phyloP scores from a whole-genome alignment of 2,797 vertebrate genomes.

The Protonibea diacanthus region DNA sequence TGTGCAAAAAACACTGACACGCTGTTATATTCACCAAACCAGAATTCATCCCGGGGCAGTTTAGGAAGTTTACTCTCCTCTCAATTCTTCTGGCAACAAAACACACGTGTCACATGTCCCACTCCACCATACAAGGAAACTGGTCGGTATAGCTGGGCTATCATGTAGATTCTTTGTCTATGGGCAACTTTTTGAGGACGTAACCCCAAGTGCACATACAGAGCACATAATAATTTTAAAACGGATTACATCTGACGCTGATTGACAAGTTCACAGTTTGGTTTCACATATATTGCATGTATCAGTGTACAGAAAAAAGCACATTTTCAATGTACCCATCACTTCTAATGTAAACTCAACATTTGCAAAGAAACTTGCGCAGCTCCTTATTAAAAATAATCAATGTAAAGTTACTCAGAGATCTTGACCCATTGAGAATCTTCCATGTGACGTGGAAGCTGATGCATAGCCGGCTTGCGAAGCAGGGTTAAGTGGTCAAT shows the following conservation, averaged over 20 bases:
- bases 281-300: background rate
- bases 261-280: background rate
- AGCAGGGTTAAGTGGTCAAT: slow-evolving; percentile 72
- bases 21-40: slow-evolving; percentile 43
- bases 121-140: slow-evolving; percentile 36
- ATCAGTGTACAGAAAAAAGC: background rate
- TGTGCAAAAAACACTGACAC: slow-evolving; percentile 27
- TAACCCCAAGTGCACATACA: background rate
- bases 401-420: background rate
- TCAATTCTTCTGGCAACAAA: slow-evolving; percentile 36
- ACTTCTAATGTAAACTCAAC: background rate
- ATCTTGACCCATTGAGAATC: slow-evolving; percentile 19
- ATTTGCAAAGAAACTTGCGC: background rate
- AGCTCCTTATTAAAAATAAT: background rate
- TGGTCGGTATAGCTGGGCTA: background rate
- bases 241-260: background rate
- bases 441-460: slow-evolving; percentile 24
- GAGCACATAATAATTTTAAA: too few species aligned
- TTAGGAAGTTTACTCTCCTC: slow-evolving; percentile 28
- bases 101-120: slow-evolving; percentile 2
- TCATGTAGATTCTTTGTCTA: slow-evolving; percentile 1
- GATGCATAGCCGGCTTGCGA: slow-evolving; percentile 26
- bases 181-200: background rate
- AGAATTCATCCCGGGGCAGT: slow-evolving; percentile 23
- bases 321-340: background rate